Evolutionary conservation across 2,113 vertebrate genomes (phyloP).

Genomic region (Neogale vison): DNA sequence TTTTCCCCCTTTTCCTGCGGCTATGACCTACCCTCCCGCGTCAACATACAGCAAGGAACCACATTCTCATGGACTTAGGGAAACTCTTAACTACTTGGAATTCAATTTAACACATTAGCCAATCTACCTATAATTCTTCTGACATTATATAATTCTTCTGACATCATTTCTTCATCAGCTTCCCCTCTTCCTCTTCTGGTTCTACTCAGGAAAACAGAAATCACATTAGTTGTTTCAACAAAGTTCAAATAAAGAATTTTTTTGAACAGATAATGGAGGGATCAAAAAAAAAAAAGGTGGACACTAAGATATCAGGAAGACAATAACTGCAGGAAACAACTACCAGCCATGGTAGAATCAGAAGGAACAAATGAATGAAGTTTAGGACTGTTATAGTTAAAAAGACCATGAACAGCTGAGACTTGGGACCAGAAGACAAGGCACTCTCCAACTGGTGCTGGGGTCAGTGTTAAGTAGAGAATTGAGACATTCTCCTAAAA

Average conservation of each 20-base stretch:
- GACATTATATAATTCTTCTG: background rate
- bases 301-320: background rate
- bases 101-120: background rate
- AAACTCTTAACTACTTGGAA: background rate
- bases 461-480: background rate
- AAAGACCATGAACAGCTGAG: background rate
- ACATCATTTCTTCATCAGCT: background rate
- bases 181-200: too few species aligned
- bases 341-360: too few species aligned
- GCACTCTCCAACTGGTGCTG: fast-evolving
- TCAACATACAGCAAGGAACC: background rate
- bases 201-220: background rate
- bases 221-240: background rate
- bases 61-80: background rate
- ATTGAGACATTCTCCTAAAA: background rate
- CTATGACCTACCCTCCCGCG: background rate
- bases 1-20: fast-evolving
- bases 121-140: background rate
- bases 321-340: background rate
- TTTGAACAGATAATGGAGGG: background rate
- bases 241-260: background rate
- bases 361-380: background rate
- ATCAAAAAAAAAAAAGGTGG: background rate
- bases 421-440: background rate
- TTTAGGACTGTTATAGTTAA: background rate